Conservation (phyloP, 2,888 invertebrate species). For the Polymixis flavicincta region DNA sequence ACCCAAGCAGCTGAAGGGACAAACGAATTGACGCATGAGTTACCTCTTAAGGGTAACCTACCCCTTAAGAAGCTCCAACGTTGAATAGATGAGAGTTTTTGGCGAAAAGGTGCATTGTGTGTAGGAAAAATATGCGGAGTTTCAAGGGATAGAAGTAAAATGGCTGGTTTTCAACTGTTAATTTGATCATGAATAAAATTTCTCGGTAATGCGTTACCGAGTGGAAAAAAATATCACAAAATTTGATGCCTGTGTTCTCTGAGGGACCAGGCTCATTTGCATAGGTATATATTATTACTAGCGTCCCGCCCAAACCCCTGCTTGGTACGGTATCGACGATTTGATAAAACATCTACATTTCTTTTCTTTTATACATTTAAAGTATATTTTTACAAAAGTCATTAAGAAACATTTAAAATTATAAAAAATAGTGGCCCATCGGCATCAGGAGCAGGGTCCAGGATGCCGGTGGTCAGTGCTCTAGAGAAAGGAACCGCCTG, state of each 20-base stretch:
- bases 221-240: background rate
- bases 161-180: background rate
- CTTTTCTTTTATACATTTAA: no score
- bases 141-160: slow-evolving; percentile 1
- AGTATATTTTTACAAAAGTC: no score
- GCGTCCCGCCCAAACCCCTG: background rate
- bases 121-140: slow-evolving; percentile 11
- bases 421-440: no score
- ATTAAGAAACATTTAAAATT: no score
- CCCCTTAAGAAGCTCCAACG: slow-evolving; percentile 7
- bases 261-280: no score
- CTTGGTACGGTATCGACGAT: background rate
- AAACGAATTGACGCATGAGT: slow-evolving; percentile 62
- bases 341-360: background rate
- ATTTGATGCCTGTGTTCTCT: background rate
- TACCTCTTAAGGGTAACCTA: slow-evolving; percentile 1
- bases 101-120: slow-evolving; percentile 32
- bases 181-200: background rate
- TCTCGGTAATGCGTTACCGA: background rate
- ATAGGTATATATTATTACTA: background rate
- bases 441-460: no score
- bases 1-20: slow-evolving; percentile 47
- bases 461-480: no score
- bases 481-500: no score
- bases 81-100: slow-evolving; percentile 36